A percentile compares a stretch with the other conserved stretches of the same genome.
phyloP scores from a whole-genome alignment of 2,888 invertebrate genomes.

The Dermolepida albohirtum region DNA sequence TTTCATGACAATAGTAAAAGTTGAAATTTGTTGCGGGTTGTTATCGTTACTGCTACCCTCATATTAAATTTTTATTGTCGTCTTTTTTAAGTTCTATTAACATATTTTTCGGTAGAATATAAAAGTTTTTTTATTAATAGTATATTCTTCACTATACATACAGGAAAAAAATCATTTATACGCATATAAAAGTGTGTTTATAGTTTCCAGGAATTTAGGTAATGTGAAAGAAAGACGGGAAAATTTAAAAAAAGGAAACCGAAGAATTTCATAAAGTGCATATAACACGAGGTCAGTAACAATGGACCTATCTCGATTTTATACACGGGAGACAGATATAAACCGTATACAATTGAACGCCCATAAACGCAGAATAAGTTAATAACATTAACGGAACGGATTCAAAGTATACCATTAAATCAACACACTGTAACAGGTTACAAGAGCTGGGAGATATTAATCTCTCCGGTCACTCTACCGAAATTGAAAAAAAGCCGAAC shows the following conservation, averaged over 20 bases:
- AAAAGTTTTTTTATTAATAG: too few species aligned
- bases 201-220: slow-evolving; percentile 10
- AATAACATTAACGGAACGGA: slow-evolving; percentile 22
- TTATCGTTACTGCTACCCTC: too few species aligned
- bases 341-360: slow-evolving; percentile 6
- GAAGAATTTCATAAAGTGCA: slow-evolving; percentile 21
- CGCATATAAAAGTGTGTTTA: background rate
- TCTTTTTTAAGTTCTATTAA: too few species aligned
- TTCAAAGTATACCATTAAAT: slow-evolving; percentile 18
- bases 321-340: slow-evolving; percentile 15
- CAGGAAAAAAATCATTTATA: background rate
- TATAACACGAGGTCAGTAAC: background rate
- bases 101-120: too few species aligned
- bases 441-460: slow-evolving; percentile 30
- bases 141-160: background rate
- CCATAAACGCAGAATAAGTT: slow-evolving; percentile 27
- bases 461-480: slow-evolving; percentile 27
- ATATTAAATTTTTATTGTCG: too few species aligned
- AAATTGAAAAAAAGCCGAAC: slow-evolving; percentile 52
- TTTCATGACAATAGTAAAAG: too few species aligned
- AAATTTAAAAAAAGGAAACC: background rate
- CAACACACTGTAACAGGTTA: slow-evolving; percentile 29
- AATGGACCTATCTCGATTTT: slow-evolving; percentile 2
- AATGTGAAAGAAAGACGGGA: background rate
- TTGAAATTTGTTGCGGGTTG: too few species aligned